A percentile compares a stretch with the other conserved stretches of the same genome.
Conservation (phyloP, 2,113 vertebrate species). For the Tor tambroides region DNA sequence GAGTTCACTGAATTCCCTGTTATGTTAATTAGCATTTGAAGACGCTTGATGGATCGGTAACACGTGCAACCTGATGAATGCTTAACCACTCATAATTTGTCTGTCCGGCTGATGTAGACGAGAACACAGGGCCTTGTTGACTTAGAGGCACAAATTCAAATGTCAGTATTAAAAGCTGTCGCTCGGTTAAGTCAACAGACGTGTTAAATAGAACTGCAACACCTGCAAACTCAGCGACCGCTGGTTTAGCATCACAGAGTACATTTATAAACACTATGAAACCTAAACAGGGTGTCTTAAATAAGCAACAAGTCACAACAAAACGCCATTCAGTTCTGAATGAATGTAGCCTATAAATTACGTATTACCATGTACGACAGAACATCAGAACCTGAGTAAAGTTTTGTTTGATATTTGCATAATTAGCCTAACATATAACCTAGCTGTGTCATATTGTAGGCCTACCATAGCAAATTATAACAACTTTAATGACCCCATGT, state of each 20-base stretch:
- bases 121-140: constrained; percentile 77
- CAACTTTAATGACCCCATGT: background rate
- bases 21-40: constrained; percentile 90
- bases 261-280: background rate
- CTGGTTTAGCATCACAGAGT: constrained; percentile 20
- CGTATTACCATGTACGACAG: background rate
- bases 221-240: constrained; percentile 42
- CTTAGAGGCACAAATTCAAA: constrained; percentile 66
- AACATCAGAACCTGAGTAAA: background rate
- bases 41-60: constrained; percentile 87
- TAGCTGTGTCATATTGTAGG: background rate
- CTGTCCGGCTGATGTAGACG: constrained; percentile 81
- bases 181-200: constrained; percentile 58
- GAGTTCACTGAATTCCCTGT: constrained; percentile 81
- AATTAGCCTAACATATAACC: background rate
- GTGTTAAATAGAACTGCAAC: constrained; percentile 44
- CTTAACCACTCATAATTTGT: constrained; percentile 84
- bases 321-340: background rate
- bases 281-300: background rate
- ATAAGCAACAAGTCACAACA: constrained; percentile 8
- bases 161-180: constrained; percentile 49
- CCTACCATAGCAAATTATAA: background rate
- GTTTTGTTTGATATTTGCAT: background rate
- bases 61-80: constrained; percentile 83
- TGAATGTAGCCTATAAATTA: background rate